phyloP scores from a whole-genome alignment of 2,113 vertebrate species.

The Gallinago jamesoni region DNA sequence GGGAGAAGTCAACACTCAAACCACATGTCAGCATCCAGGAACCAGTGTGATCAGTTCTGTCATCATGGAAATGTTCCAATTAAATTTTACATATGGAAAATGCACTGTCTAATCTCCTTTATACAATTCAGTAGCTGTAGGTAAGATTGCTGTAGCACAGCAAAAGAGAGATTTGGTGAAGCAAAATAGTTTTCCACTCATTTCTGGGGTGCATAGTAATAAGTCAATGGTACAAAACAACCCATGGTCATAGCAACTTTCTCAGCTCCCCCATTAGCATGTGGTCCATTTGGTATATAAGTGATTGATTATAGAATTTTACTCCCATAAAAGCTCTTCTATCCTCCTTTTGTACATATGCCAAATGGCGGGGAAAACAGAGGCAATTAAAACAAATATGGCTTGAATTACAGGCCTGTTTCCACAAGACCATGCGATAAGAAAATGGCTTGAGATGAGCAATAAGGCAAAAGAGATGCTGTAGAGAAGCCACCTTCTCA shows the following conservation, averaged over 20 bases:
- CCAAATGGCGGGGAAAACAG: not conserved
- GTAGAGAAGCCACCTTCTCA: not conserved
- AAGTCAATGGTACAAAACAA: not conserved
- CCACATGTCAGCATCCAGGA: not conserved
- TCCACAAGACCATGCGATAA: not conserved
- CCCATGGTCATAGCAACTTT: not conserved
- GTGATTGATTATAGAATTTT: slow-evolving; percentile 12
- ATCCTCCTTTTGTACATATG: not conserved
- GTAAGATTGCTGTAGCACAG: not conserved
- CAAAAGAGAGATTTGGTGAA: not conserved
- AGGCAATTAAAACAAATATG: slow-evolving; percentile 36
- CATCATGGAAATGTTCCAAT: not conserved
- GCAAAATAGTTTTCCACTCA: not conserved
- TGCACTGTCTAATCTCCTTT: not conserved
- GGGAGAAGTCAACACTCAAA: not conserved
- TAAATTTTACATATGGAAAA: not conserved
- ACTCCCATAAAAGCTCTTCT: slow-evolving; percentile 36
- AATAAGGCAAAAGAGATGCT: not conserved
- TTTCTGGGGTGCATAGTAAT: not conserved
- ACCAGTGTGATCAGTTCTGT: not conserved
- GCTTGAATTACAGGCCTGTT: slow-evolving; percentile 10
- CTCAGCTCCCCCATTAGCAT: not conserved
- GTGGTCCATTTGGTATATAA: not conserved
- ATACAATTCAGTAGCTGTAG: not conserved
- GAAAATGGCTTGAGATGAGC: not conserved